Evolutionary conservation across 2,797 vertebrate species (phyloP), one percentile per base, ranked within the genome.

Genomic region (Stomatorhinus walkeri): DNA sequence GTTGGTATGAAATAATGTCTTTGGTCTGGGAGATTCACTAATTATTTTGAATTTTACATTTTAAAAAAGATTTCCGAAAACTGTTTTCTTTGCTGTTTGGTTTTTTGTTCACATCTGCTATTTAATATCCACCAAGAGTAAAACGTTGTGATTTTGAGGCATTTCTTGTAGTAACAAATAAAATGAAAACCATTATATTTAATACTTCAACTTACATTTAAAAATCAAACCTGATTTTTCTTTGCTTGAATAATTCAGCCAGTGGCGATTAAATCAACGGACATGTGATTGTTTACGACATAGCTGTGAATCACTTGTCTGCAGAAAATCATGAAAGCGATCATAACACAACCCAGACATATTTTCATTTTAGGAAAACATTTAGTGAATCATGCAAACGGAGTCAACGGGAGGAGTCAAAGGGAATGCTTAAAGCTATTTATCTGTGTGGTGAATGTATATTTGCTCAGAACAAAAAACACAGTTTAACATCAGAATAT

Each of bases 331-430:
- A 22, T 83, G 36, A 19, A 46, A 95, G 28, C 12, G 94, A 95
- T 95, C 94, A 94, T 94, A 95, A 19, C 9, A 43, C 76, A n/a
- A 8, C 76, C n/a, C 76, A 83, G 40, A 19, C 16, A 43, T 16
- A 40, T 81, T 81, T 28, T 79, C 16, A 0, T 54, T 36, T 79
- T 43, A 40, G 76, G 36, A 46, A 81, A n/a, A 81, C n/a, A 19
- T 81, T 43, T 81, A 81, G 76, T 46, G 64, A 68, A 68, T 32
- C 64, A 32, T 32, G 28, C 64, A 68, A 12, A 68, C 10, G 1
- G 28, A 32, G 28, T 32, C 28, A 32, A 32, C 56, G 7, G 7
- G 22, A n/a, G 56, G 2, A n/a, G 54, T 56, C 19, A 56, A 56
- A 59, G 56, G 19, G 22, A 59, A 59, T 59, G 56, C 7, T 59